Base-by-base conservation (phyloP, 2,888 invertebrate genomes). In the Macrosoma leucophasiata region DNA sequence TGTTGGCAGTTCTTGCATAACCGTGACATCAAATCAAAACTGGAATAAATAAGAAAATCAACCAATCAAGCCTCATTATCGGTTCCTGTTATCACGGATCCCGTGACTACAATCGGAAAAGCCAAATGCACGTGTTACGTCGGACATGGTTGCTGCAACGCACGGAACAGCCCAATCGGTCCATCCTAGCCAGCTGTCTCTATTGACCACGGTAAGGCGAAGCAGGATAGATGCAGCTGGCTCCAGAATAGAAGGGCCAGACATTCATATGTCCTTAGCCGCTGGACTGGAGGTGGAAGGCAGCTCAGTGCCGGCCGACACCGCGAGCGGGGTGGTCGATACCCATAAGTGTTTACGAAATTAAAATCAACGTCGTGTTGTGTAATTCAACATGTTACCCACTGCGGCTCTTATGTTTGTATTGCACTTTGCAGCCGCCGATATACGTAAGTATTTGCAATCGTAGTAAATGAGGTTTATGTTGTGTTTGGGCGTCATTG, bases 251-350 rank as follows among this genome's bases (percentile, higher is more conserved):
- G 66, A 43, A 43, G 43, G 43, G 64, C 55, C 60, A 55, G 34
- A 55, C 72, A 52, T 64, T 71, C 69, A 64, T 65, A 47, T 48
- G 57, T 57, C 57, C 58, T 56, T 53, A 52, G 48, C 22, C 24
- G 41, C 43, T 40, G 57, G 62, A 56, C 55, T 39, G 59, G 62
- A 55, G 55, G 59, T 51, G 35, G 53, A 46, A 30, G 29, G 41
- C 38, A 43, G 41, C 57, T 58, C 79, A 81, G 82, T 81, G 71
- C 64, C 60, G 64, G 73, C 60, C 64, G 58, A 62, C 47, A 62
- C 48, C 62, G 75, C 81, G 75, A 55, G 58, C 61, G 61, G 76
- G 74, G 60, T 62, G 73, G 72, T 62, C 73, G 79, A 63, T 48
- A 55, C 55, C 57, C 52, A 52, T 29, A 41, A 23, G 49, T 58